A percentile compares a stretch with the other conserved stretches of the same genome.
These are phyloP conservation scores for Schlechtendalia chinensis DNA, from an alignment of 1,140 invertebrate genomes.

Conservation along the genomic window DNA sequence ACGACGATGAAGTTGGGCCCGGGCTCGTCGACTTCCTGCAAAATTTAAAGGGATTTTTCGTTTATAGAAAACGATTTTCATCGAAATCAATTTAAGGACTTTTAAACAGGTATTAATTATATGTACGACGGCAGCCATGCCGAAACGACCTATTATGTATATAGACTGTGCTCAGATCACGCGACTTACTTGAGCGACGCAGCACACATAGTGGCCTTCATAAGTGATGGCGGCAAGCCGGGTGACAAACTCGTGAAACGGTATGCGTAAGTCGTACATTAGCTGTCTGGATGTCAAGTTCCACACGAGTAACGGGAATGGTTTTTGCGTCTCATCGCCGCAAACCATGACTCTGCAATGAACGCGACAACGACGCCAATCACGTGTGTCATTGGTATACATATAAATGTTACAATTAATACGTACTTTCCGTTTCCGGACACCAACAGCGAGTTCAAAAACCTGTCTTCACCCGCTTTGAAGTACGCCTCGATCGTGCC, in stretches of 20 bases:
- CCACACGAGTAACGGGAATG: constrained; percentile 85
- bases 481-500: constrained; percentile 84
- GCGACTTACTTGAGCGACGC: constrained; percentile 60
- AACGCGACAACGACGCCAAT: not conserved
- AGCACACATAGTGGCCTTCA: constrained; percentile 71
- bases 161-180: too few relatives aligned
- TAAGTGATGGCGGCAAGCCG: constrained; percentile 79
- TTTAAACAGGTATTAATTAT: too few relatives aligned
- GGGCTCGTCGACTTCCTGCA: constrained; percentile 75
- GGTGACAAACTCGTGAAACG: constrained; percentile 85
- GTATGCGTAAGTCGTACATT: constrained; percentile 81
- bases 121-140: too few relatives aligned
- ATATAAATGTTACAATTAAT: not conserved
- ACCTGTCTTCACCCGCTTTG: constrained; percentile 83
- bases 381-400: too few relatives aligned
- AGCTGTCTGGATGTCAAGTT: constrained; percentile 78
- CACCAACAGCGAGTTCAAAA: constrained; percentile 82
- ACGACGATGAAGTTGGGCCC: constrained; percentile 85
- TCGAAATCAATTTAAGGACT: too few relatives aligned
- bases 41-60: too few relatives aligned
- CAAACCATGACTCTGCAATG: constrained; percentile 73
- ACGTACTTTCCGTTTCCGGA: constrained; percentile 77
- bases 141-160: too few relatives aligned
- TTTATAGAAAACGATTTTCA: too few relatives aligned
- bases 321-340: constrained; percentile 87